phyloP scores from a whole-genome alignment of 2,797 vertebrate genomes.

The Mormyrops boulengeri region DNA sequence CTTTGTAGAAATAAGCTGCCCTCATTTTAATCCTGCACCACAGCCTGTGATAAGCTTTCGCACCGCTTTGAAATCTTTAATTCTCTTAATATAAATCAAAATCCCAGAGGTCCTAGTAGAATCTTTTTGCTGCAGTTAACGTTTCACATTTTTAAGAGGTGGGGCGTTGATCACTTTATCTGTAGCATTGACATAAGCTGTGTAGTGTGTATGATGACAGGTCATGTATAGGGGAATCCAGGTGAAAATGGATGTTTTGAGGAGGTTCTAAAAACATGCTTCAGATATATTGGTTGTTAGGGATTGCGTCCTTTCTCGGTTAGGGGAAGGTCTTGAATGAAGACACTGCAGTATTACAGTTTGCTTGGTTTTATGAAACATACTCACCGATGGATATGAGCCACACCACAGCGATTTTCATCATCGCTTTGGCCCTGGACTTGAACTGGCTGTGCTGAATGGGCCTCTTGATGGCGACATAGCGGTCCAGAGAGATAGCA shows the following conservation, averaged over 20 bases:
- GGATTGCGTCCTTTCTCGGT: neutral
- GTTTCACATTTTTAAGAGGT: neutral
- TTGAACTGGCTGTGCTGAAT: slow-evolving; percentile 96
- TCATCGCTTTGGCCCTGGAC: slow-evolving; percentile 81
- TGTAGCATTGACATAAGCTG: neutral
- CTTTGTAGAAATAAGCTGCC: neutral
- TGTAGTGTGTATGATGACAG: neutral
- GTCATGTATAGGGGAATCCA: neutral
- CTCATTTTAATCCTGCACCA: neutral
- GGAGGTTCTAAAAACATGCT: neutral
- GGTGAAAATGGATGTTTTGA: neutral
- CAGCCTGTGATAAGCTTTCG: neutral
- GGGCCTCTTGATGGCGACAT: slow-evolving; percentile 95
- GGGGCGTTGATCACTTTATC: neutral
- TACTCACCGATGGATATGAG: slow-evolving; percentile 89
- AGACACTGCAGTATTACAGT: neutral
- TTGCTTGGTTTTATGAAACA: slow-evolving; percentile 9
- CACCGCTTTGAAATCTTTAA: neutral
- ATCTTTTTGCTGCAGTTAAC: neutral
- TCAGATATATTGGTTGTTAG: neutral
- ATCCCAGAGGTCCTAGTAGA: neutral
- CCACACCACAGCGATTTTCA: slow-evolving; percentile 93
- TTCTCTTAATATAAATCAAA: neutral
- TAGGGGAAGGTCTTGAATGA: neutral
- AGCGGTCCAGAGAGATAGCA: slow-evolving; percentile 95